Evolutionary conservation across 92 coral and sea anemone species (phyloP).

Genomic region (Virgularia gustaviana): DNA sequence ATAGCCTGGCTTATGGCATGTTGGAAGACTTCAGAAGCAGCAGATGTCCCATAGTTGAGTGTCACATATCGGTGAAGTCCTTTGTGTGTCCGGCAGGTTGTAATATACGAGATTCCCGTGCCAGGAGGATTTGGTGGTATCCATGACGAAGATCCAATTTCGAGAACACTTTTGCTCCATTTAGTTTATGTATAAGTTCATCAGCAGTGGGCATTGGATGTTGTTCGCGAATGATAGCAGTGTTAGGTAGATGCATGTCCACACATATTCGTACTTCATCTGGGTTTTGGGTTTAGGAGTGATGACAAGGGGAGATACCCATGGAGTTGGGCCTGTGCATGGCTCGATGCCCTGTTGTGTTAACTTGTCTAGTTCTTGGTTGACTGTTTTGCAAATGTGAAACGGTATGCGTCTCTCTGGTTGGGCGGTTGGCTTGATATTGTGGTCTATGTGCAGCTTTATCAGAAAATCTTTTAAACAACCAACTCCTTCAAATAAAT

Average conservation of each 20-base stretch:
- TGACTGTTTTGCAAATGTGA: not conserved
- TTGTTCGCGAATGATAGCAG: conserved; percentile 14
- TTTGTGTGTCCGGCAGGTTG: conserved; percentile 3
- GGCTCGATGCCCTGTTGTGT: conserved; percentile 7
- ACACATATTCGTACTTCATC: conserved; percentile 21
- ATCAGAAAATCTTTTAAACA: not conserved
- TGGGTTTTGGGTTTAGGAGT: conserved; percentile 17
- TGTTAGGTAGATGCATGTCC: conserved; percentile 14
- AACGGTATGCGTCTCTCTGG: conserved; percentile 3
- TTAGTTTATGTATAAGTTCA: not conserved
- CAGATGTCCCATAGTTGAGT: conserved; percentile 7
- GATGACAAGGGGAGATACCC: conserved; percentile 13
- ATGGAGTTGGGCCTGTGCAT: conserved; percentile 5
- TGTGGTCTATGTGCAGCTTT: not conserved
- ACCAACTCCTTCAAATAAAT: not conserved
- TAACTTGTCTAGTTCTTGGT: not conserved
- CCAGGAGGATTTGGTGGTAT: not conserved
- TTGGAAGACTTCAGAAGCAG: conserved; percentile 1
- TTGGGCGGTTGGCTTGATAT: not conserved
- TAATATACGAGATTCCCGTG: not conserved
- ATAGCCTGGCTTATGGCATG: not conserved
- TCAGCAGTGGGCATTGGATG: conserved; percentile 22
- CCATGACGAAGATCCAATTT: conserved; percentile 10
- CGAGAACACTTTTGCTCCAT: conserved; percentile 27
- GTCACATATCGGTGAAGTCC: not conserved